Conservation (phyloP, 2,113 vertebrate species). For the Bujurquina vittata region DNA sequence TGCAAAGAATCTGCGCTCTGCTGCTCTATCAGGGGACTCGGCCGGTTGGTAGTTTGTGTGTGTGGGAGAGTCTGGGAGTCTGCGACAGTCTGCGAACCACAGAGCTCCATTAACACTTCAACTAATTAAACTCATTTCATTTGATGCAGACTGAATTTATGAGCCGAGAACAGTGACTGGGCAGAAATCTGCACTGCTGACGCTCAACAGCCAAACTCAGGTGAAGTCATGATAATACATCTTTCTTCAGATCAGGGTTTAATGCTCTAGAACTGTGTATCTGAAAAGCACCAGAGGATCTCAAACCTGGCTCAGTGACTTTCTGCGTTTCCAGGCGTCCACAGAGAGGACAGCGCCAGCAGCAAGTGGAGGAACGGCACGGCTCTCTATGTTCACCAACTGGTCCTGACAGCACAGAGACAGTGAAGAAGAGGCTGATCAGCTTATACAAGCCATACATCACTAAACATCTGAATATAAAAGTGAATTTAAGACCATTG, state of each 20-base stretch:
- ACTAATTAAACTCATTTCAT: slow-evolving; percentile 6
- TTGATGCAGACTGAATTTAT: neutral
- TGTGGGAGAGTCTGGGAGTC: neutral
- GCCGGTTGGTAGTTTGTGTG: slow-evolving; percentile 24
- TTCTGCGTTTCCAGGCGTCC: neutral
- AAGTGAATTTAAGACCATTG: neutral
- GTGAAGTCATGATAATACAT: neutral
- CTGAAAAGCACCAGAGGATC: neutral
- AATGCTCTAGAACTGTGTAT: neutral
- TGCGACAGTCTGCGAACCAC: slow-evolving; percentile 38
- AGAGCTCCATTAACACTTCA: neutral
- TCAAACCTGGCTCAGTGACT: slow-evolving; percentile 66
- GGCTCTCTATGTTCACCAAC: slow-evolving; percentile 22
- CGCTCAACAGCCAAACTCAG: neutral
- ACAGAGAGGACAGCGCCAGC: slow-evolving; percentile 66
- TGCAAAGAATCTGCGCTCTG: slow-evolving; percentile 59
- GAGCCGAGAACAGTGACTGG: neutral
- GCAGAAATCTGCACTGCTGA: neutral
- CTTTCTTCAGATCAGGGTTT: neutral
- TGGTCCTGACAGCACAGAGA: neutral
- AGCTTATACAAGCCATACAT: neutral
- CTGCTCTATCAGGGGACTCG: neutral
- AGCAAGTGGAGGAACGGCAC: neutral
- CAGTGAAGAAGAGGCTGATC: neutral
- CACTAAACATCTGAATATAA: neutral